Base-by-base conservation (phyloP, 2,113 vertebrate species). In the Nibea albiflora region DNA sequence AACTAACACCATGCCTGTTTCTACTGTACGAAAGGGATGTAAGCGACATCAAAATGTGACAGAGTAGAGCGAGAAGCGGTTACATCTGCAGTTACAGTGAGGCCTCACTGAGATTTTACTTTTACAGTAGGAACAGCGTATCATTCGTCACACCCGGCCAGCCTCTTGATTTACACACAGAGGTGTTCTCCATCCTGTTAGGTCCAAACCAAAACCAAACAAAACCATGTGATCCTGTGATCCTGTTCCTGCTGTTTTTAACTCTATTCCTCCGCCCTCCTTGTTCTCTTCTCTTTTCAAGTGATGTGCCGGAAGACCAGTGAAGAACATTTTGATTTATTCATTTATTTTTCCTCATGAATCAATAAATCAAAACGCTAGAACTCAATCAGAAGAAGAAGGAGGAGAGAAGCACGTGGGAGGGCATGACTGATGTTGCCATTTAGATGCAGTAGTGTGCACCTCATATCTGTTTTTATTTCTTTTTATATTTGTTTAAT, bases 251-350 rank as follows among this genome's bases (percentile, higher is more conserved):
- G n/a, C 39, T 31, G 35, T 49, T 46, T 53, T 58, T 73, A 69
- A 63, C 28, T 16, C 1, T 1, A 1, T 4, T 11, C 53, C 24
- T 75, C 54, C 90, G 63, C 90, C 39, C 79, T 78, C 68, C 67
- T 66, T 75, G 57, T 92, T 92, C 64, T 93, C 87, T 92, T 92
- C 79, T 93, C 76, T 94, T 39, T 92, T 95, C 84, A 91, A 93
- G 92, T 85, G 88, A 31, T 50, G 57, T 44, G 67, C 78, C 75
- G 26, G 90, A 92, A 76, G 90, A 94, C 63, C 24, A 85, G 19
- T 94, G 93, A 76, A 81, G 60, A 65, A 26, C 80, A 65, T 1
- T 39, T 77, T 85, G 87, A 82, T 93, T 91, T 88, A 85, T 89
- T 81, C 58, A 77, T 89, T 81, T 83, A 61, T 84, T 83, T 83